Base-by-base conservation (phyloP, 2,888 invertebrate genomes). In the Parochlus steinenii region DNA sequence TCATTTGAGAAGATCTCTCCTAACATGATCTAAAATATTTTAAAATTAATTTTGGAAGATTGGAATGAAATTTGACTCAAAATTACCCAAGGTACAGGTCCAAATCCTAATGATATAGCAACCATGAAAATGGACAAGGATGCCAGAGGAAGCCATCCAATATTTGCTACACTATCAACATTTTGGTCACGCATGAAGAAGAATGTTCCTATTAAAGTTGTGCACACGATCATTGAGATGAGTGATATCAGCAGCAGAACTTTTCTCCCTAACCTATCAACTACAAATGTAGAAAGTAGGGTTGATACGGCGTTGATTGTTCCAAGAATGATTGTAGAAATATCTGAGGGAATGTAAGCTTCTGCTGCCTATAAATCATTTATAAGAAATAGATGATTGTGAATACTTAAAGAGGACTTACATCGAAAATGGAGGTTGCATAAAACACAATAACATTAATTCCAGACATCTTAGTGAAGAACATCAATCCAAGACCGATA, bases 361-460 rank as follows among this genome's bases (percentile, higher is more conserved):
- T 54, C 44, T 16, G 58, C 58, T 40, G 42, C 52, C 53, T 56
- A 24, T 4, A 35, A 22, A 34, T 18, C 37, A 29, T 40, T 27
- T 35, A 26, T 6, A 25, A n/a, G n/a, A 31, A 30, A 30, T 18
- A 11, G 16, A 28, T 10, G 12, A 31, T 20, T 8, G 6, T 22
- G 6, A 22, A 22, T 8, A 18, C 11, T 6, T 20, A 6, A 15
- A 14, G 12, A 14, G 70, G 71, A 10, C 82, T 73, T 22, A 64
- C 66, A 33, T 56, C 48, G 54, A 90, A 89, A 40, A 92, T 90
- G 3, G 63, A 53, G 0, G 69, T 68, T 0, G 77, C 69, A 48
- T 82, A 85, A 55, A 86, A 81, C 42, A 86, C 77, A 6, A 86
- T 76, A 1, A 81, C 80, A 47, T 86, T 86, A 33, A 83, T 37